These are phyloP conservation scores for Chunga burmeisteri DNA, from an alignment of 2,113 vertebrate species.

Conservation along the genomic window DNA sequence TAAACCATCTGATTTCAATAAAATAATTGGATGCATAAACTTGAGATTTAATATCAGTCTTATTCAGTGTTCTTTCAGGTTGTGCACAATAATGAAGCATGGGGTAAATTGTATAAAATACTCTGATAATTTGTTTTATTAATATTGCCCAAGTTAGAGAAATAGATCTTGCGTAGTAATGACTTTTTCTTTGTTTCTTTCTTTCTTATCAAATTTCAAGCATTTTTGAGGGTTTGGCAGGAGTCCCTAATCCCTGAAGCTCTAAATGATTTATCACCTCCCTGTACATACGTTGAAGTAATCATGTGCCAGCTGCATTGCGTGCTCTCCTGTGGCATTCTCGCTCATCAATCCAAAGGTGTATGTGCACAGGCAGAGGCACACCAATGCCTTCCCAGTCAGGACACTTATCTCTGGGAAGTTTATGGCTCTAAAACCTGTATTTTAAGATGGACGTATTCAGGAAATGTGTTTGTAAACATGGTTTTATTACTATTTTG, in stretches of 20 bases:
- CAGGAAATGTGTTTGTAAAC: not conserved
- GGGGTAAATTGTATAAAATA: not conserved
- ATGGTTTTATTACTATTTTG: not conserved
- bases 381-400: not conserved
- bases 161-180: not conserved
- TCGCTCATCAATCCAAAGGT: not conserved
- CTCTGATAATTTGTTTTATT: not conserved
- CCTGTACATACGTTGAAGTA: not conserved
- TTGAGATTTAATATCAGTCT: not conserved
- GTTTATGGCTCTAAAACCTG: not conserved
- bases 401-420: not conserved
- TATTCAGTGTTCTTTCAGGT: not conserved
- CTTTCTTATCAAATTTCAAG: constrained; percentile 56
- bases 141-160: not conserved
- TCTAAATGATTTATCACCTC: constrained; percentile 37
- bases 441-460: not conserved
- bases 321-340: not conserved
- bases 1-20: not conserved
- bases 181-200: constrained; percentile 42
- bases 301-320: not conserved
- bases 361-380: not conserved
- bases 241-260: constrained; percentile 39
- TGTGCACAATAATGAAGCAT: not conserved
- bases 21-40: not conserved
- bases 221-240: constrained; percentile 64